These are phyloP conservation scores for Disparrhopalites patrizii DNA, from an alignment of 2,888 invertebrate genomes.

Conservation along the genomic window DNA sequence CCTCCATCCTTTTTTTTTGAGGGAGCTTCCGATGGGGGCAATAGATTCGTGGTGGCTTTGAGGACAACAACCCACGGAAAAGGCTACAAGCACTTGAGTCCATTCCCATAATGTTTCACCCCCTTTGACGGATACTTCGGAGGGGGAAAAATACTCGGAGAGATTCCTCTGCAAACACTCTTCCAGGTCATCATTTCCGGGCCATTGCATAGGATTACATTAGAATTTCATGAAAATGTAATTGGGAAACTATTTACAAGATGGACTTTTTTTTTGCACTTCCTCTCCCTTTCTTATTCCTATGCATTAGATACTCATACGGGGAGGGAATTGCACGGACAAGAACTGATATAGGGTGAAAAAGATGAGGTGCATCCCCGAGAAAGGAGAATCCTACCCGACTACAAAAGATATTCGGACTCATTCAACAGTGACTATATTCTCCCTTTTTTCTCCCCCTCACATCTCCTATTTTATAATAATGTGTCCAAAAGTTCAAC, in stretches of 20 bases:
- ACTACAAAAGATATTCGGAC: background rate
- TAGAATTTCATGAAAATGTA: constrained; percentile 12
- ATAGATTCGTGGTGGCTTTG: no score
- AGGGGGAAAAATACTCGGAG: no score
- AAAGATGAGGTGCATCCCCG: background rate
- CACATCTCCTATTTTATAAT: background rate
- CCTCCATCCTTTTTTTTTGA: no score
- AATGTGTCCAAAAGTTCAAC: background rate
- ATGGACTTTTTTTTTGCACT: background rate
- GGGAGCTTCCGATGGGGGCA: no score
- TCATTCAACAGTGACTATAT: background rate
- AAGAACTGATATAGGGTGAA: background rate
- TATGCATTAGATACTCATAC: no score
- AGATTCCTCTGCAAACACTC: background rate
- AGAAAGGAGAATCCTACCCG: background rate
- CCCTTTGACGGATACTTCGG: no score
- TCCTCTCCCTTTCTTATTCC: no score
- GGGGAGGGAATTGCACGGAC: background rate
- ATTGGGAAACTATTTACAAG: background rate
- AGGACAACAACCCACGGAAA: no score
- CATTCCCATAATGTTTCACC: background rate
- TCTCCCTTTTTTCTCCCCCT: background rate
- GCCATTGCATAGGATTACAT: constrained; percentile 2
- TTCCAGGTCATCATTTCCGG: constrained; percentile 7
- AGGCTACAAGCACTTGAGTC: background rate